phyloP scores from a whole-genome alignment of 2,113 vertebrate genomes.

The Xenopus tropicalis region UCB_Xtro_10.0 CM004447.2:67478501-67479000 shows the following conservation, averaged over 20 bases:
- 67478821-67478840: slow-evolving; percentile 78
- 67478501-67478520: too few relatives aligned
- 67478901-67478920: slow-evolving; percentile 72
- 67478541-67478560: slow-evolving; percentile 11
- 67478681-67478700: slow-evolving; percentile 56
- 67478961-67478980: slow-evolving; percentile 62
- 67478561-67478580: slow-evolving; percentile 23
- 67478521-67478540: background rate
- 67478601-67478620: slow-evolving; percentile 59
- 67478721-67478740: slow-evolving; percentile 64
- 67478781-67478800: slow-evolving; percentile 67
- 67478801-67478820: slow-evolving; percentile 68
- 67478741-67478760: slow-evolving; percentile 64
- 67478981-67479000: slow-evolving; percentile 70
- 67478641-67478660: slow-evolving; percentile 56
- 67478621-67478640: slow-evolving; percentile 56
- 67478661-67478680: slow-evolving; percentile 56
- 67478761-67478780: slow-evolving; percentile 64
- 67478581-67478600: slow-evolving; percentile 36
- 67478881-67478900: slow-evolving; percentile 78
- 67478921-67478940: slow-evolving; percentile 65
- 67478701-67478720: slow-evolving; percentile 61
- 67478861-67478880: slow-evolving; percentile 76
- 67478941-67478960: slow-evolving; percentile 52
- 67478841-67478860: slow-evolving; percentile 79